A percentile compares a stretch with the other conserved stretches of the same genome.
Conservation (phyloP, 2,888 invertebrate genomes). For the Ectemnius continuus region DNA sequence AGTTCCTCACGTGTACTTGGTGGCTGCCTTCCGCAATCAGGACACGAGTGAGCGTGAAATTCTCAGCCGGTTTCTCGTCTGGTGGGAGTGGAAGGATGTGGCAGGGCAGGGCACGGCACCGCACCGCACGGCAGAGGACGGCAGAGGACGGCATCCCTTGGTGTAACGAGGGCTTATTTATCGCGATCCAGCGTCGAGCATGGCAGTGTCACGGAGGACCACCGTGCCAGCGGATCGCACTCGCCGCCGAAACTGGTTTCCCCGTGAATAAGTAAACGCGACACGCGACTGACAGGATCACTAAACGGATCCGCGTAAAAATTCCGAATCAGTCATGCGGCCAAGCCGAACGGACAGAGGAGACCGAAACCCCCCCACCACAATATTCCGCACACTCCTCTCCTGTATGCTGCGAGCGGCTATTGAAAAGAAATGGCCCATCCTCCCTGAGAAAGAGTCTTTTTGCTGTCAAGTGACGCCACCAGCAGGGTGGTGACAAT, state of each 20-base stretch:
- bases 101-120: background rate
- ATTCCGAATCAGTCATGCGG: too few species aligned
- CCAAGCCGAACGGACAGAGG: too few species aligned
- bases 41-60: background rate
- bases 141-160: slow-evolving; percentile 24
- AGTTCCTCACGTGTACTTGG: background rate
- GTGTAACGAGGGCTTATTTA: slow-evolving; percentile 55
- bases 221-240: slow-evolving; percentile 13
- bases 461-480: too few species aligned
- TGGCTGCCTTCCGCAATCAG: background rate
- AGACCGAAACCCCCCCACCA: too few species aligned
- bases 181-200: slow-evolving; percentile 44
- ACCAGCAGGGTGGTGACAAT: too few species aligned
- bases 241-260: slow-evolving; percentile 58
- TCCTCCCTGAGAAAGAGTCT: too few species aligned
- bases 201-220: slow-evolving; percentile 20
- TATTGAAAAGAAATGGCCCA: too few species aligned
- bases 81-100: background rate
- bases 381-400: too few species aligned
- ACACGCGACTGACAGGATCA: slow-evolving; percentile 16
- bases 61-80: too few species aligned
- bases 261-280: slow-evolving; percentile 52
- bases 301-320: too few species aligned
- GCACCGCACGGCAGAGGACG: background rate
- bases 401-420: too few species aligned